Conservation (phyloP, 92 coral and sea anemone genomes). For the Epizoanthus stellaris region DNA sequence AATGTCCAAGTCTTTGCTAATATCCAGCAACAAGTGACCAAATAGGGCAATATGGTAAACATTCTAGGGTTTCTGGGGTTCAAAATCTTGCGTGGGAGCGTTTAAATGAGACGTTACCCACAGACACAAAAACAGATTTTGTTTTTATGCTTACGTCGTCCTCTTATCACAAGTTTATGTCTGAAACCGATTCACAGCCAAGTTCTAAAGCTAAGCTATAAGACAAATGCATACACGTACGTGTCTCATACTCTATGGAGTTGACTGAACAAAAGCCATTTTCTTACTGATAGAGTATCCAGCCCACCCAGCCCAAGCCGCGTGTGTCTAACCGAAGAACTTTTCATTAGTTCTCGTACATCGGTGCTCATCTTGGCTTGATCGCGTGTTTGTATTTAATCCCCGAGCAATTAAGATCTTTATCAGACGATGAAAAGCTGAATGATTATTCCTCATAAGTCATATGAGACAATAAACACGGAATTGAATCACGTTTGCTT, state of each 20-base stretch:
- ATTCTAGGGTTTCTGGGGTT: constrained; percentile 12
- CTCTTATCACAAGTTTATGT: neutral
- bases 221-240: neutral
- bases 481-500: constrained; percentile 11
- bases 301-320: neutral
- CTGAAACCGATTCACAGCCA: constrained; percentile 21
- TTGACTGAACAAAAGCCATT: neutral
- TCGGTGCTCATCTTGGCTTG: neutral
- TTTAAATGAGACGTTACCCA: neutral
- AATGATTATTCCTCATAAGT: constrained; percentile 16
- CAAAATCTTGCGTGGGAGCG: too few species aligned
- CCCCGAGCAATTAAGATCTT: constrained; percentile 36
- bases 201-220: constrained; percentile 9
- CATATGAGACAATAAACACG: constrained; percentile 28
- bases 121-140: constrained; percentile 4
- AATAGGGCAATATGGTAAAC: neutral
- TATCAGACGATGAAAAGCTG: constrained; percentile 36
- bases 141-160: neutral
- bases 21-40: neutral
- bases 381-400: constrained; percentile 26
- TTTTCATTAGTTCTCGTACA: neutral
- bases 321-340: neutral
- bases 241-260: neutral
- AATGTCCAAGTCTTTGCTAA: neutral
- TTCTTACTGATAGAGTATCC: neutral